Evolutionary conservation across 92 coral and sea anemone genomes (phyloP), one percentile per base, ranked within the genome.

Genomic region (Diadumene lineata): DNA sequence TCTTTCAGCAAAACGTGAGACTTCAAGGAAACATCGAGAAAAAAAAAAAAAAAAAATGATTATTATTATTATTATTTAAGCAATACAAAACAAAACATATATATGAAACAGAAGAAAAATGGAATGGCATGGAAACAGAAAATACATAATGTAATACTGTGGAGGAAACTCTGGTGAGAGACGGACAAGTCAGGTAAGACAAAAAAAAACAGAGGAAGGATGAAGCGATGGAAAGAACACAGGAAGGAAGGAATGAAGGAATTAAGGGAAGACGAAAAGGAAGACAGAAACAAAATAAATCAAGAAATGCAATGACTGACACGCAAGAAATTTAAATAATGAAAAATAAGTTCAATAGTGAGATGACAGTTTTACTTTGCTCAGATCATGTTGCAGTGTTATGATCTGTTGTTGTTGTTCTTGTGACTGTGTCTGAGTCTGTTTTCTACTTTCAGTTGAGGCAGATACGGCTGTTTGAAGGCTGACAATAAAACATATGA

Each of bases 391-490:
- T 50, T 94, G 94, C 55, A 91, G 80, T 50, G 82, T 63, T 34
- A 91, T 83, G 31, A 88, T 71, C 34, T 87, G 86, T 50, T 87
- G 97, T 46, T 94, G 98, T 77, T 92, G 83, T 46, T 91, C 98
- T n/a, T 92, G 92, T 34, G 84, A 72, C 53, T 88, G 91, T 76
- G 89, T 97, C 22, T 88, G 94, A 10, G 80, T 86, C 76, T 91
- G 98, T 69, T 88, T 94, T 32, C 98, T 81, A 79, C 87, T 91
- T 76, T 91, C 97, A 29, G 98, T 83, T 29, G 98, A 86, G 23
- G 97, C 98, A 32, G 96, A 79, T 53, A 94, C 69, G n/a, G 98
- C 98, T 22, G 98, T 94, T 83, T 94, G 98, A 24, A 94, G 67
- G 68, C 98, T 94, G 21, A 0, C 31, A 2, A 15, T 24, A 72